Evolutionary conservation across 2,113 vertebrate species (phyloP), one percentile per base, ranked within the genome.

Genomic region (Rhombomys opimus): DNA sequence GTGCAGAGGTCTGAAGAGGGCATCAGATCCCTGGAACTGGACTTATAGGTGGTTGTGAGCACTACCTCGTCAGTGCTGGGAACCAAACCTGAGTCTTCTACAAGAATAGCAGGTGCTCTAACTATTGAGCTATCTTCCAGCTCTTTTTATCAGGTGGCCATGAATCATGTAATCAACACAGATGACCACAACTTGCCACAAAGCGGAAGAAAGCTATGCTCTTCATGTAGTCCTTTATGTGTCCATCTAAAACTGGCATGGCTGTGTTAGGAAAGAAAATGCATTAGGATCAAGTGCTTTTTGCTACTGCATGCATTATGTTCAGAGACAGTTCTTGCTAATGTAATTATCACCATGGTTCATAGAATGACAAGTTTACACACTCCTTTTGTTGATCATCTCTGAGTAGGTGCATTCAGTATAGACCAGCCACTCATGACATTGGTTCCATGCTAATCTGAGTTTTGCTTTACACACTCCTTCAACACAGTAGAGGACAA

Each of bases 371-470:
- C 87, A 85, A 15, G 0, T 46, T 7, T 32, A 12, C 20, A 72
- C 54, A 22, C 17, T 77, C 77, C 18, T 54, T 27, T 18, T n/a
- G 76, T 93, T 72, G 4, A 86, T 67, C 38, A 7, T 30, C 46
- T 78, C 14, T 46, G 52, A 73, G 52, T 32, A 20, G 12, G 38
- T 41, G 38, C 11, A 3, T 76, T 87, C 5, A 25, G 25, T 65
- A 14, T 10, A 3, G 8, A n/a, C 11, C 6, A 13, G n/a, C 0
- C 7, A 35, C 89, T 63, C 7, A 11, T 23, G 5, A 32, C 11
- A 25, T 13, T 15, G n/a, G 3, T 7, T 32, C 78, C 7, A 2
- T 27, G 38, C 9, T n/a, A 27, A 78, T 57, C 13, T 38, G 67
- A 41, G 15, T 5, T 27, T 41, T n/a, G 3, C 54, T 78, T 61